Evolutionary conservation across 2,888 invertebrate genomes (phyloP).

Genomic region (Megalurothrips usitatus): DNA sequence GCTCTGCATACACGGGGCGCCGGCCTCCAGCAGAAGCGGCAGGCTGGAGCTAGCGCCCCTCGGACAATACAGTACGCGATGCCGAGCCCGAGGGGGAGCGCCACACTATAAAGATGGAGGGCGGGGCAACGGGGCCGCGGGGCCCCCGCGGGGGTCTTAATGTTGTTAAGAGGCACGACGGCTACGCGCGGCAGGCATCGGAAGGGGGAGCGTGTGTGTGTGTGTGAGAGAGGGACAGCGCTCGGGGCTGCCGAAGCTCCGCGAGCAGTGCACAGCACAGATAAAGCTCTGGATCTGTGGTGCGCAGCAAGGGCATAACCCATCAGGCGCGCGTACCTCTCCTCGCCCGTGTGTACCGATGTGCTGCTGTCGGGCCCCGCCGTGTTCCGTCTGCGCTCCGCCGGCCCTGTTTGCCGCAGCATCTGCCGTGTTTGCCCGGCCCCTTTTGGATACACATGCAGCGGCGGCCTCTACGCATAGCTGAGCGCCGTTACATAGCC

Average conservation of each 20-base stretch:
- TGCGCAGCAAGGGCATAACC: neutral
- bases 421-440: slow-evolving; percentile 1
- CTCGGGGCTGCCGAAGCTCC: neutral
- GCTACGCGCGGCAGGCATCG: neutral
- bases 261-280: neutral
- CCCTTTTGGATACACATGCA: neutral
- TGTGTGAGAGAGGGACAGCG: too few relatives aligned
- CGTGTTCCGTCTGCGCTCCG: neutral
- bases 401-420: neutral
- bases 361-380: neutral
- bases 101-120: neutral
- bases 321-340: too few relatives aligned
- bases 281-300: neutral
- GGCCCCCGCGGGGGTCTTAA: neutral
- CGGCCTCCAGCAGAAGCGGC: too few relatives aligned
- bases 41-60: too few relatives aligned
- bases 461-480: neutral
- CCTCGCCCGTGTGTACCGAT: too few relatives aligned
- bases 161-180: neutral
- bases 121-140: neutral
- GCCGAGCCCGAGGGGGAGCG: neutral
- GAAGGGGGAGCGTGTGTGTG: neutral
- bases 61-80: neutral
- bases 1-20: too few relatives aligned
- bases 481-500: neutral